Evolutionary conservation across 1,140 invertebrate species (phyloP).

Genomic region (Aphidius ervi): DNA sequence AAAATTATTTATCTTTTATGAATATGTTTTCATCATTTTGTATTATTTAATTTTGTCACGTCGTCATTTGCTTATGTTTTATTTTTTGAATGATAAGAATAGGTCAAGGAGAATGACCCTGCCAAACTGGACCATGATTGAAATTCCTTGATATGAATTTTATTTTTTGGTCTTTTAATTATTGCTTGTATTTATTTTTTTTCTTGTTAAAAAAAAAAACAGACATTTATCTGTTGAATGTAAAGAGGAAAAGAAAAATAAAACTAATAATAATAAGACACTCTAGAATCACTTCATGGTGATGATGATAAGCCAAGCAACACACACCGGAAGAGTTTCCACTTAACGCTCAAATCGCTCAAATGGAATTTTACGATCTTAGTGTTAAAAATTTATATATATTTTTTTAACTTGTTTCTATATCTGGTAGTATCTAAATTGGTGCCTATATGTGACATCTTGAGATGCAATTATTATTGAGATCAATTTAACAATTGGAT

Average conservation of each 20-base stretch:
- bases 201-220: background rate
- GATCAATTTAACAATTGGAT: background rate
- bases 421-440: too few relatives aligned
- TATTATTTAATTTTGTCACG: background rate
- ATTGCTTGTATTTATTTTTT: background rate
- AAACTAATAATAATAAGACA: too few relatives aligned
- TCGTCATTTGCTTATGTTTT: conserved; percentile 9
- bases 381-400: conserved; percentile 3
- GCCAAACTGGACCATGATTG: conserved; percentile 12
- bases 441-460: too few relatives aligned
- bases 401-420: too few relatives aligned
- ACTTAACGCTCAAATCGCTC: conserved; percentile 19
- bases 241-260: too few relatives aligned
- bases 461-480: background rate
- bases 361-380: conserved; percentile 9
- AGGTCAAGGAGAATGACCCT: conserved; percentile 30
- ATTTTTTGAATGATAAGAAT: conserved; percentile 20
- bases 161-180: background rate
- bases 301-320: background rate
- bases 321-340: conserved; percentile 22
- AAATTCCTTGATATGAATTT: background rate
- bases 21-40: too few relatives aligned
- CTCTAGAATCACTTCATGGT: background rate
- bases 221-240: too few relatives aligned
- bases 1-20: too few relatives aligned